Evolutionary conservation across 2,113 vertebrate genomes (phyloP), one percentile per base, ranked within the genome.

Genomic region (Pyrgilauda ruficollis): DNA sequence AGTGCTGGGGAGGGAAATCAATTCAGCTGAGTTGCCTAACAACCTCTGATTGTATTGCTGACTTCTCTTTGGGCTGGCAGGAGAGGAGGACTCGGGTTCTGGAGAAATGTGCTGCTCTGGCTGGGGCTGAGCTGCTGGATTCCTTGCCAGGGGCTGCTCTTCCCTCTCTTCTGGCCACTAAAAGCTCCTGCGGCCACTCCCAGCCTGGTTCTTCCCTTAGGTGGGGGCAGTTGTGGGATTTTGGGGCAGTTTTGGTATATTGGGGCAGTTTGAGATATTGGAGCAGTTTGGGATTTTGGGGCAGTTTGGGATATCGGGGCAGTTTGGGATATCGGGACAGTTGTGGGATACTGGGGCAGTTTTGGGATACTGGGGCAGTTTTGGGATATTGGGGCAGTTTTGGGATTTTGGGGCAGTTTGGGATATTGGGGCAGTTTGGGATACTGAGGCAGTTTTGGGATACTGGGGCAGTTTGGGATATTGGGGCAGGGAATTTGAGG

Each of bases 1-100:
- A 33, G 77, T 5, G 81, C 55, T 27, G 78, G 63, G 30, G 14
- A 35, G 8, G 37, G 83, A 43, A 68, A 68, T 75, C 72, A 84
- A 95, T 92, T 75, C 43, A 92, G 68, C 88, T 30, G 61, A 90
- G 43, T 61, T 96, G 68, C 72, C 52, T 67, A 81, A 95, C 73
- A 67, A 64, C 49, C 76, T 75, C 79, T 50, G 8, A 62, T 91
- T 91, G 67, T 69, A 73, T 87, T 41, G 10, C 14, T 39, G 52
- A 2, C 17, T 76, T 22, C n/a, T 84, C 43, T 62, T 4, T 16
- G 62, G 49, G 56, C 56, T 66, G 59, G 43, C 49, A 52, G 84
- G 39, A 70, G 83, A 81, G 64, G 55, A 66, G 69, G 47, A 6
- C 52, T 73, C 0, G 1, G 14, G 1, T 55, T 35, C 27, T 37